phyloP scores from a whole-genome alignment of 2,888 invertebrate genomes.

The Calameuta idolon region DNA sequence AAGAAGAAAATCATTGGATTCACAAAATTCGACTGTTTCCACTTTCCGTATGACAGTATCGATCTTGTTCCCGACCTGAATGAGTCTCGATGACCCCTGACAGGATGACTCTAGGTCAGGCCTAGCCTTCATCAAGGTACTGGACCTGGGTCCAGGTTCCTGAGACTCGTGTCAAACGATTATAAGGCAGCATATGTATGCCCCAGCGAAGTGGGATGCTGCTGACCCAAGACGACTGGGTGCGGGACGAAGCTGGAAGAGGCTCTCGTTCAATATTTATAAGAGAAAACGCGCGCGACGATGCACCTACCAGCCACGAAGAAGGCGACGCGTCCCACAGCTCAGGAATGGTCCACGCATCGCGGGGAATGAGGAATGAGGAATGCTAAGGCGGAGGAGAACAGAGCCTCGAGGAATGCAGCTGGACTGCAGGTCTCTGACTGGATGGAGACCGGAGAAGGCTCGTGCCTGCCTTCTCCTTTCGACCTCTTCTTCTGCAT shows the following conservation, averaged over 20 bases:
- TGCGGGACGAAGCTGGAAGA: neutral
- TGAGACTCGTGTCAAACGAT: neutral
- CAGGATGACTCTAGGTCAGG: neutral
- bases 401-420: constrained; percentile 25
- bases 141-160: too few relatives aligned
- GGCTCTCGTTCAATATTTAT: constrained; percentile 4
- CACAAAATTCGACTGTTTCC: neutral
- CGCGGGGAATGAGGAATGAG: constrained; percentile 13
- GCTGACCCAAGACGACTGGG: neutral
- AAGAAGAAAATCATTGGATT: neutral
- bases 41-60: neutral
- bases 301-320: neutral
- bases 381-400: constrained; percentile 21
- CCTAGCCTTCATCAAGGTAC: neutral
- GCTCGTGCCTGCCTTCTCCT: neutral
- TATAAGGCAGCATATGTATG: neutral
- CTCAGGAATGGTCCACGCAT: neutral
- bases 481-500: neutral
- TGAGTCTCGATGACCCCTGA: neutral
- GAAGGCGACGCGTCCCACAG: neutral
- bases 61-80: neutral
- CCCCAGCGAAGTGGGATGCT: neutral
- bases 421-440: constrained; percentile 19
- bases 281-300: neutral
- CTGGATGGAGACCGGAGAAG: neutral